These are phyloP conservation scores for Arbacia lixula DNA, from an alignment of 53 echinoderm and acorn worm genomes.

Conservation along the genomic window DNA sequence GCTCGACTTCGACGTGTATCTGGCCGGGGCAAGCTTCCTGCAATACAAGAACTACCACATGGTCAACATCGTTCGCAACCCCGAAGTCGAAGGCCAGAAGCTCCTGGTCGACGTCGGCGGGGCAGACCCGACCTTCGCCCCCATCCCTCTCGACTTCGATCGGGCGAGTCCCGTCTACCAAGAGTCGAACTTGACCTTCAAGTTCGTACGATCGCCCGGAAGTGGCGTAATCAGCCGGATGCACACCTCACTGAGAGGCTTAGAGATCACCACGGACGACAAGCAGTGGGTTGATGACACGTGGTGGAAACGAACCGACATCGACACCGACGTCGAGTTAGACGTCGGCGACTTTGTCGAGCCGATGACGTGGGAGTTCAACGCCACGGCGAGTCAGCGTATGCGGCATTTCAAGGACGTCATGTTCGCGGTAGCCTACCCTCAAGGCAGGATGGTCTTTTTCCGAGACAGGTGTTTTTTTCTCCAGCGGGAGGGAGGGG, in stretches of 20 bases:
- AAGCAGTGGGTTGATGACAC: too few relatives aligned
- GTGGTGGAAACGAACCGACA: too few relatives aligned
- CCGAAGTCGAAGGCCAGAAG: slow-evolving; percentile 28
- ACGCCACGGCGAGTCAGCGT: background rate
- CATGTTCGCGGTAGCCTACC: slow-evolving; percentile 15
- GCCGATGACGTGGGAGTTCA: background rate
- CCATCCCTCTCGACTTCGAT: slow-evolving; percentile 20
- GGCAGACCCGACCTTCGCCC: slow-evolving; percentile 33
- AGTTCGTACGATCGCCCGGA: background rate
- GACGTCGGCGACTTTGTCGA: slow-evolving; percentile 9
- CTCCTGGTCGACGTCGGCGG: slow-evolving; percentile 32
- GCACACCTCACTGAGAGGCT: too few relatives aligned
- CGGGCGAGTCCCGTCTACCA: slow-evolving; percentile 13
- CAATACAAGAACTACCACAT: background rate
- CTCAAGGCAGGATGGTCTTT: background rate
- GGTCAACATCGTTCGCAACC: slow-evolving; percentile 6
- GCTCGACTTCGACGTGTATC: slow-evolving; percentile 15
- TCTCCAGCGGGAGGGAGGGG: background rate
- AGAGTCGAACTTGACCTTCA: background rate
- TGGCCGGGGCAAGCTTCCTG: slow-evolving; percentile 1
- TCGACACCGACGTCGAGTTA: background rate
- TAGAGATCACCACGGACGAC: too few relatives aligned
- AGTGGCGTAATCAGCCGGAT: too few relatives aligned
- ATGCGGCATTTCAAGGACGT: background rate
- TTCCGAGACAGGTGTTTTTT: background rate